Percentiles rank a stretch among this genome's conserved stretches.
Evolutionary conservation across 2,113 vertebrate genomes (phyloP).

Genomic region (Callorhinus ursinus): DNA sequence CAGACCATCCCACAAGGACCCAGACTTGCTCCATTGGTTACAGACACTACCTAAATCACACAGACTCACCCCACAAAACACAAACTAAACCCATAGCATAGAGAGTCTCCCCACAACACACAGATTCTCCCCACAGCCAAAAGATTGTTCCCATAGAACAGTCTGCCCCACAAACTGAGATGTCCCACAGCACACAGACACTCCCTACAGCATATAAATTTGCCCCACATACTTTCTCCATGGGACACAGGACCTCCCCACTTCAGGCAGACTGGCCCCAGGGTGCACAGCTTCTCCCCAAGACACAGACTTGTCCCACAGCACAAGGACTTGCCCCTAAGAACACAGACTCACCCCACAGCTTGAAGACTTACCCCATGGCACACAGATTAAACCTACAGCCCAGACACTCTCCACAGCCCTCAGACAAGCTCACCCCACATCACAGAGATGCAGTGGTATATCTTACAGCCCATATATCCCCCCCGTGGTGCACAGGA

Average conservation of each 20-base stretch:
- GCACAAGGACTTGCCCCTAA: background rate
- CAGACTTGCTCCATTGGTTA: background rate
- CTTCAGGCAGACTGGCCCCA: background rate
- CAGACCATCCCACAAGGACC: background rate
- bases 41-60: background rate
- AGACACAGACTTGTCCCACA: background rate
- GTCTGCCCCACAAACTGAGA: background rate
- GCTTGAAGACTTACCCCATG: background rate
- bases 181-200: too few species aligned
- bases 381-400: background rate
- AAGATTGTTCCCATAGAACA: background rate
- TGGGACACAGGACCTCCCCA: background rate
- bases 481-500: fast-evolving
- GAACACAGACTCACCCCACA: background rate
- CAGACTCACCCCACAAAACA: background rate
- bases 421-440: background rate
- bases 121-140: background rate
- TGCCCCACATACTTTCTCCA: background rate
- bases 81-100: background rate
- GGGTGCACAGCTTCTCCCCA: background rate
- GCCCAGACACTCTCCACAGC: background rate
- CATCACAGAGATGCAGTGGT: background rate
- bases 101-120: background rate
- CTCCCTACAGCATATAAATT: background rate
- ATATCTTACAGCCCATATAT: background rate